These are phyloP conservation scores for Volucella zonaria DNA, from an alignment of 2,888 invertebrate genomes.

Conservation along the genomic window DNA sequence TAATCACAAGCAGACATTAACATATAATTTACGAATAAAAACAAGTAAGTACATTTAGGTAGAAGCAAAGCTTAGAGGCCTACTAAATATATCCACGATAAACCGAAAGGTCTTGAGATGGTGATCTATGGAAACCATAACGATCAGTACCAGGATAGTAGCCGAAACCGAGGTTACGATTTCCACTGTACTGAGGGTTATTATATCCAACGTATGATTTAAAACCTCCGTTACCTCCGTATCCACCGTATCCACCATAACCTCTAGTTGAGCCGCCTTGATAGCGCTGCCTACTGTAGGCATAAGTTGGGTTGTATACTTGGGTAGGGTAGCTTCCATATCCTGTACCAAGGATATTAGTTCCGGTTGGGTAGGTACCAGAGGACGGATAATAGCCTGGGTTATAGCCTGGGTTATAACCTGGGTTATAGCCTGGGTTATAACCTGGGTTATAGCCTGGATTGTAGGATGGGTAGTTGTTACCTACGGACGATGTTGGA, in stretches of 20 bases:
- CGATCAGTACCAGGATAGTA: slow-evolving; percentile 83
- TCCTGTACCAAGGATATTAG: slow-evolving; percentile 79
- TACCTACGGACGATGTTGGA: slow-evolving; percentile 57
- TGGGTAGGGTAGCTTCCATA: slow-evolving; percentile 76
- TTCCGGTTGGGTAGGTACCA: slow-evolving; percentile 80
- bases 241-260: slow-evolving; percentile 84
- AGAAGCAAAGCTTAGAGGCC: neutral
- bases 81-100: slow-evolving; percentile 75
- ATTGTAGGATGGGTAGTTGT: slow-evolving; percentile 63
- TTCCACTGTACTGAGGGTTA: slow-evolving; percentile 84
- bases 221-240: slow-evolving; percentile 85
- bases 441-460: too few species aligned
- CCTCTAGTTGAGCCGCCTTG: slow-evolving; percentile 24
- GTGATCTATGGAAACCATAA: slow-evolving; percentile 77
- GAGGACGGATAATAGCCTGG: slow-evolving; percentile 49
- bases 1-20: slow-evolving; percentile 21
- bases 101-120: slow-evolving; percentile 65
- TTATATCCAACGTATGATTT: slow-evolving; percentile 85
- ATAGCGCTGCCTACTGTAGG: slow-evolving; percentile 29
- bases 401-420: slow-evolving; percentile 42
- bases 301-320: slow-evolving; percentile 61
- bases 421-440: slow-evolving; percentile 76
- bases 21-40: slow-evolving; percentile 3
- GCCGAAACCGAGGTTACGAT: slow-evolving; percentile 85
- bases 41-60: neutral